Conservation (phyloP, 2,797 vertebrate genomes). For the Odontamblyopus rebecca region DNA sequence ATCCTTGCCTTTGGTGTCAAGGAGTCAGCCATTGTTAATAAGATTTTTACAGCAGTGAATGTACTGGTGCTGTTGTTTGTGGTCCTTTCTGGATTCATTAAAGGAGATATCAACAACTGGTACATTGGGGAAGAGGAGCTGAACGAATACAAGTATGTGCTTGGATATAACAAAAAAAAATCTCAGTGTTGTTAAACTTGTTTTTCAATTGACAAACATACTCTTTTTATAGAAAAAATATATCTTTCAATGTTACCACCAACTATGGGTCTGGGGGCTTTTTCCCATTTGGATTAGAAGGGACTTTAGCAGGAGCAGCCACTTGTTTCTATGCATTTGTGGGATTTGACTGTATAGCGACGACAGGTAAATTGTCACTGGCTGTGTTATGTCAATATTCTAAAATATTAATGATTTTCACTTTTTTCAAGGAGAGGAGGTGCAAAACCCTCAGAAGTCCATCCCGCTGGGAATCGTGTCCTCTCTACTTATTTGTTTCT, state of each 20-base stretch:
- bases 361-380: constrained; percentile 69
- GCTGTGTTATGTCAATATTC: not conserved
- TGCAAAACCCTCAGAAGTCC: constrained; percentile 83
- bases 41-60: constrained; percentile 84
- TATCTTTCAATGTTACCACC: constrained; percentile 52
- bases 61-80: constrained; percentile 81
- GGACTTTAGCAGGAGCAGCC: constrained; percentile 86
- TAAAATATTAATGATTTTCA: not conserved
- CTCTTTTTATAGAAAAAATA: constrained; percentile 49
- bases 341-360: constrained; percentile 90
- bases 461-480: constrained; percentile 83
- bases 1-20: constrained; percentile 87
- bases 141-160: constrained; percentile 30
- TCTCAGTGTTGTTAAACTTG: not conserved
- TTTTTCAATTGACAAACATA: not conserved
- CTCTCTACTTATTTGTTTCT: constrained; percentile 86
- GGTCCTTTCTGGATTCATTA: constrained; percentile 81
- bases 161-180: not conserved
- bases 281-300: constrained; percentile 85
- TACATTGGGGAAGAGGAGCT: constrained; percentile 64
- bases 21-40: constrained; percentile 84
- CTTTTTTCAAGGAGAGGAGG: constrained; percentile 82
- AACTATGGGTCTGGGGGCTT: constrained; percentile 74
- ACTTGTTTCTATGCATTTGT: constrained; percentile 90
- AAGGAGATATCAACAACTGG: constrained; percentile 83